These are phyloP conservation scores for Eulemur mongoz DNA, from an alignment of 2,797 vertebrate genomes.

Conservation along the genomic window DNA sequence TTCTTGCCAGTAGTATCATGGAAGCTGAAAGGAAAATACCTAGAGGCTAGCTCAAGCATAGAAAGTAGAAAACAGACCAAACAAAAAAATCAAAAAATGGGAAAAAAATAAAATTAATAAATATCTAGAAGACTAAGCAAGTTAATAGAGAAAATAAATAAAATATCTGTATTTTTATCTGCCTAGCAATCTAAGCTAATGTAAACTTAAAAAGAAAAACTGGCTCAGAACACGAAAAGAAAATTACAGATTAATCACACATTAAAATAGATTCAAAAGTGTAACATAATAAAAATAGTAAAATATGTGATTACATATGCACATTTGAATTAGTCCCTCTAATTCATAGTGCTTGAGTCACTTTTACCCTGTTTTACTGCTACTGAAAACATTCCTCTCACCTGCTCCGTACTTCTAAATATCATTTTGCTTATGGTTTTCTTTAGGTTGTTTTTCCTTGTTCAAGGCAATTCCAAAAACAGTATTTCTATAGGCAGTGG, in stretches of 20 bases:
- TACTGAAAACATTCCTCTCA: neutral
- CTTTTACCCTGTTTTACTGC: neutral
- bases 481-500: neutral
- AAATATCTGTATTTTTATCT: neutral
- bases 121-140: neutral
- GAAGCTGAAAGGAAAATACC: neutral
- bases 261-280: neutral
- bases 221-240: neutral
- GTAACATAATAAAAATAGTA: neutral
- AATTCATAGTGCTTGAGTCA: neutral
- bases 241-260: neutral
- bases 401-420: neutral
- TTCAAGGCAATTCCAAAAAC: neutral
- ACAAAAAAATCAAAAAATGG: neutral
- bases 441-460: neutral
- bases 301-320: neutral
- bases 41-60: neutral
- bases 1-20: neutral
- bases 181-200: neutral
- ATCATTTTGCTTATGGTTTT: neutral
- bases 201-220: slow-evolving; percentile 17
- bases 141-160: neutral
- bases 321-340: neutral
- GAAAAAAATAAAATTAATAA: neutral
- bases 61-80: neutral